phyloP scores from a whole-genome alignment of 1,140 invertebrate species.

The Cotesia chilonis region DNA sequence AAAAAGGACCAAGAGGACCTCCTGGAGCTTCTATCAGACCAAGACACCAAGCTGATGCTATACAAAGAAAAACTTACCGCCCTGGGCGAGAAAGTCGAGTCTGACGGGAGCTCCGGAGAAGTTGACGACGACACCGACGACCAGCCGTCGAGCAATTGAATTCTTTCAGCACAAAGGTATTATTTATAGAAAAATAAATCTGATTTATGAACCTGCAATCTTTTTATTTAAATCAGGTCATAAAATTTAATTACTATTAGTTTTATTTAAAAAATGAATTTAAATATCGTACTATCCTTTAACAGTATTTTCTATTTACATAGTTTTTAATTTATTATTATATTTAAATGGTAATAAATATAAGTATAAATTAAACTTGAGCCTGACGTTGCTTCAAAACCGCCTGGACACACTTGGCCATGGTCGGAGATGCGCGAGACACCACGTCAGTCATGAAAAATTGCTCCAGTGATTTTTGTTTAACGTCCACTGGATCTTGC shows the following conservation, averaged over 20 bases:
- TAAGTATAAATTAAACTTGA: slow-evolving; percentile 59
- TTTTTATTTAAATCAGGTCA: too few relatives aligned
- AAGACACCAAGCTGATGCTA: slow-evolving; percentile 77
- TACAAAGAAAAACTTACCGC: slow-evolving; percentile 77
- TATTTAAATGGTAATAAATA: slow-evolving; percentile 5
- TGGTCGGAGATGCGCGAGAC: slow-evolving; percentile 94
- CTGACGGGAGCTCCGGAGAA: slow-evolving; percentile 60
- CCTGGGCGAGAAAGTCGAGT: slow-evolving; percentile 72
- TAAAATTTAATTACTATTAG: background rate
- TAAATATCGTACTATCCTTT: background rate
- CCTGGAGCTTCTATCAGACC: slow-evolving; percentile 83
- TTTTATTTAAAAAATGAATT: slow-evolving; percentile 8
- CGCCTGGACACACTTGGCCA: slow-evolving; percentile 97
- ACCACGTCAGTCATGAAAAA: slow-evolving; percentile 99
- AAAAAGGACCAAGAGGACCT: slow-evolving; percentile 92
- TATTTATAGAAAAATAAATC: slow-evolving; percentile 20
- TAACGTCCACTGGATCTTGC: slow-evolving; percentile 76
- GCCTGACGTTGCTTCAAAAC: slow-evolving; percentile 79
- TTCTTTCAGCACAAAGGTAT: slow-evolving; percentile 18
- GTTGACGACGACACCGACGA: slow-evolving; percentile 53
- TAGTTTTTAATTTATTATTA: slow-evolving; percentile 31
- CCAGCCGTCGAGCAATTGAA: slow-evolving; percentile 53
- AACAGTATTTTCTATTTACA: slow-evolving; percentile 16
- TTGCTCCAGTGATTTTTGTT: slow-evolving; percentile 85
- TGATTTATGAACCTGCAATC: background rate